These are phyloP conservation scores for Fopius arisanus DNA, from an alignment of 1,140 invertebrate species.

Conservation along the genomic window DNA sequence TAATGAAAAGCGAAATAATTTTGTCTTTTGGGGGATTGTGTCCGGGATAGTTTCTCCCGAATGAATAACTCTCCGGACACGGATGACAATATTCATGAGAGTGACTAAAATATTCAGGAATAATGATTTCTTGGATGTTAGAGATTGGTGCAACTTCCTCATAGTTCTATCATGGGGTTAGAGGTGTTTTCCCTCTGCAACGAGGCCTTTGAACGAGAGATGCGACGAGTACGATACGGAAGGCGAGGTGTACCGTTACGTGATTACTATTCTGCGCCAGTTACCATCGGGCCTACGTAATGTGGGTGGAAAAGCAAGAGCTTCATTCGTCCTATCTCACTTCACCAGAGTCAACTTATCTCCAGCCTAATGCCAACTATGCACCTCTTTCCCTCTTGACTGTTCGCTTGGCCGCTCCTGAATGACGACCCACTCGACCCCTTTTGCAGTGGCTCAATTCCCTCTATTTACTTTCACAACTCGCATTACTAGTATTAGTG, in stretches of 20 bases:
- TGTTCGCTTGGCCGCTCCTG: background rate
- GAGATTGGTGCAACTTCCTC: background rate
- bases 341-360: background rate
- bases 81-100: too few species aligned
- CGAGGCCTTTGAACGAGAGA: constrained; percentile 43
- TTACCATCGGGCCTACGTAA: constrained; percentile 40
- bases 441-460: background rate
- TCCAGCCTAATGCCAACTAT: background rate
- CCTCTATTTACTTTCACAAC: background rate
- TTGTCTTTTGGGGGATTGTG: too few species aligned
- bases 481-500: background rate
- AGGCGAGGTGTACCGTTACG: constrained; percentile 52
- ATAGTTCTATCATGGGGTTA: background rate
- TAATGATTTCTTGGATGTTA: too few species aligned
- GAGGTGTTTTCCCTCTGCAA: background rate
- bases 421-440: background rate
- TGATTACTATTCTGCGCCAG: constrained; percentile 56
- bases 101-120: too few species aligned
- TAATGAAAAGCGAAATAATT: too few species aligned
- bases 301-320: constrained; percentile 55
- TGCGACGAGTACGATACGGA: constrained; percentile 47
- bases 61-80: too few species aligned
- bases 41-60: too few species aligned
- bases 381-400: background rate
- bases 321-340: constrained; percentile 36